A percentile compares a stretch with the other conserved stretches of the same genome.
Conservation (phyloP, 2,888 invertebrate species). For the Euclidia mi region DNA sequence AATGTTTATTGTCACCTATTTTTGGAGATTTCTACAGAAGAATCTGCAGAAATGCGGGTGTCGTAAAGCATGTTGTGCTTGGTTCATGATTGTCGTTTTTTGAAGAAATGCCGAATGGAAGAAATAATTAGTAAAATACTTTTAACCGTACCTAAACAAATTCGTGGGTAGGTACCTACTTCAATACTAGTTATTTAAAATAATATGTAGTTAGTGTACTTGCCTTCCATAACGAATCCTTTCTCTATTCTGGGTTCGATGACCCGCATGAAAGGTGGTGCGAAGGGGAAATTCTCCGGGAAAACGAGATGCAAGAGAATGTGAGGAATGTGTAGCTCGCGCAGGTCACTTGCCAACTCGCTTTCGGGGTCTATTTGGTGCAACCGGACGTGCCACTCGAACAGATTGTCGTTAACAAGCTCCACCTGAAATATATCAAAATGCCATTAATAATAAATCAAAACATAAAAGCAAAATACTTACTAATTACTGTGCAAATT, state of each 20-base stretch:
- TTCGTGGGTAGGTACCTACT: background rate
- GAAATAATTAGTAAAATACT: no score
- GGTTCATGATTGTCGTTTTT: no score
- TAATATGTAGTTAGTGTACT: no score
- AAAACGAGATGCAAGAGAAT: slow-evolving; percentile 95
- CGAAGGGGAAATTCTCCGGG: slow-evolving; percentile 97
- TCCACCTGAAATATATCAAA: slow-evolving; percentile 90
- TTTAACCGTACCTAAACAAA: no score
- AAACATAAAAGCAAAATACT: background rate
- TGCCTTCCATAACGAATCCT: slow-evolving; percentile 96
- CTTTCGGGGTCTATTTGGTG: slow-evolving; percentile 96
- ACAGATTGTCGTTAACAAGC: slow-evolving; percentile 95
- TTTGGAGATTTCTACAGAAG: no score
- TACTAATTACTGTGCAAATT: no score
- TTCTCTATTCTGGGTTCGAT: slow-evolving; percentile 95
- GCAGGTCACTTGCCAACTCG: slow-evolving; percentile 95
- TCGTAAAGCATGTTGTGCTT: no score
- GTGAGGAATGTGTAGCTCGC: slow-evolving; percentile 93
- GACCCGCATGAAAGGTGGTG: slow-evolving; percentile 96
- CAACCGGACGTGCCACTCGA: slow-evolving; percentile 96
- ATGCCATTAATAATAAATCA: background rate
- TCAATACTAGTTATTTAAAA: no score
- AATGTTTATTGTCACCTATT: no score
- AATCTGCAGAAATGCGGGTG: no score
- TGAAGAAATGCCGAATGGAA: no score